Base-by-base conservation (phyloP, 2,797 vertebrate genomes). In the Halcyon chelicuti region DNA sequence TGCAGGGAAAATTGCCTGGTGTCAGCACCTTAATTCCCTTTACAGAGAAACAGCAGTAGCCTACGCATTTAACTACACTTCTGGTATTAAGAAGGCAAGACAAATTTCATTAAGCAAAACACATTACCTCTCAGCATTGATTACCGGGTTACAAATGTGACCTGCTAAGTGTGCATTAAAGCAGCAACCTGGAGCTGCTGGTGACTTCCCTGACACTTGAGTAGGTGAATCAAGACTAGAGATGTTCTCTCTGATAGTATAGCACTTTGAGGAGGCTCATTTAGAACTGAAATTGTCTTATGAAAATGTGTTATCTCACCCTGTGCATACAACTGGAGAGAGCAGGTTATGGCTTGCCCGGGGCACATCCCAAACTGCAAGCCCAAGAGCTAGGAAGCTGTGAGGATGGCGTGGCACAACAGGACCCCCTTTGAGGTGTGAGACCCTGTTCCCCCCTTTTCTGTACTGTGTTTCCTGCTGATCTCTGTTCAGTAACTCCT, bases 11-110 rank as follows among this genome's bases (percentile, higher is more conserved):
- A 68, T 25, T 65, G 55, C 37, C 44, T 80, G 17, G 65, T 90
- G 78, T 81, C 86, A 94, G 21, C 61, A 84, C 65, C 86, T 70
- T 80, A 52, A 77, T 73, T 80, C 74, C 70, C 88, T 70, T 74
- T 66, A 33, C 18, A 52, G 83, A 81, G 62, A 80, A 79, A 72
- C 60, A 46, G 65, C 68, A 20, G 42, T 44, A 70, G 61, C 78
- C 73, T 80, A 68, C 8, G 4, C 57, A 54, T 66, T 77, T 65
- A 80, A 74, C 71, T 60, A 42, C n/a, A 46, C 44, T 58, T 49
- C 62, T 65, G 71, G 52, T 73, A 90, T 47, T 84, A 49, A 61
- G 83, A 87, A 67, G 54, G 42, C 90, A 78, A 86, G 81, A 91
- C 52, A 37, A 74, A 84, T 91, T 85, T 70, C 71, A 46, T 93